A percentile compares a stretch with the other conserved stretches of the same genome.
These are phyloP conservation scores for Agrochola macilenta DNA, from an alignment of 2,888 invertebrate genomes.

Conservation along the genomic window DNA sequence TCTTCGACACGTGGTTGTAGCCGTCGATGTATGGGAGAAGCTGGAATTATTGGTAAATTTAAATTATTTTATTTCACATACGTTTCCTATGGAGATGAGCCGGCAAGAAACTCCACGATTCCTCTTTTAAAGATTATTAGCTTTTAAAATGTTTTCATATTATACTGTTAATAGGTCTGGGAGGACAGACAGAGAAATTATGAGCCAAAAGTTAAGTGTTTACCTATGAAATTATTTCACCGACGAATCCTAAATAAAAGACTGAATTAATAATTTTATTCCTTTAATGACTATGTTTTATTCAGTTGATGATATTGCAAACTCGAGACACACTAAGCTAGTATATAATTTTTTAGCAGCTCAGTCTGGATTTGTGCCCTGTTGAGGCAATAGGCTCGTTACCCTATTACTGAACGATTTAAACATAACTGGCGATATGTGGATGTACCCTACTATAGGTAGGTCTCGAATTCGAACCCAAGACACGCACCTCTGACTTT, in stretches of 20 bases:
- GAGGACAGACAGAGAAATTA: neutral
- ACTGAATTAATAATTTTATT: neutral
- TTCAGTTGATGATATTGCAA: neutral
- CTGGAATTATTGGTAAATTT: constrained; percentile 81
- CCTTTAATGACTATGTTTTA: neutral
- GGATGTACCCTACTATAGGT: too few relatives aligned
- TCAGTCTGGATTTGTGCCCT: too few relatives aligned
- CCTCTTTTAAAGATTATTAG: neutral
- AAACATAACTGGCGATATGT: too few relatives aligned
- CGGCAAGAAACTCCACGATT: neutral
- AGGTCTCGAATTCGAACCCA: too few relatives aligned
- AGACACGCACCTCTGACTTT: too few relatives aligned
- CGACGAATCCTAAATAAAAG: neutral
- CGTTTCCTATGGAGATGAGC: neutral
- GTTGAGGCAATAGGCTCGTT: too few relatives aligned
- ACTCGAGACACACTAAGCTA: neutral
- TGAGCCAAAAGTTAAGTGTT: neutral
- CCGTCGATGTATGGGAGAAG: constrained; percentile 97
- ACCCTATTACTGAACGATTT: too few relatives aligned
- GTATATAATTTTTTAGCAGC: neutral
- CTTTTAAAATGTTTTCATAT: neutral
- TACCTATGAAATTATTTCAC: neutral
- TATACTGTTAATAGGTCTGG: neutral
- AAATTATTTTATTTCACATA: neutral
- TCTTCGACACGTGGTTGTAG: constrained; percentile 97